A percentile compares a stretch with the other conserved stretches of the same genome.
Evolutionary conservation across 2,797 vertebrate species (phyloP).

Genomic region (Amblyopsis hoosieri): DNA sequence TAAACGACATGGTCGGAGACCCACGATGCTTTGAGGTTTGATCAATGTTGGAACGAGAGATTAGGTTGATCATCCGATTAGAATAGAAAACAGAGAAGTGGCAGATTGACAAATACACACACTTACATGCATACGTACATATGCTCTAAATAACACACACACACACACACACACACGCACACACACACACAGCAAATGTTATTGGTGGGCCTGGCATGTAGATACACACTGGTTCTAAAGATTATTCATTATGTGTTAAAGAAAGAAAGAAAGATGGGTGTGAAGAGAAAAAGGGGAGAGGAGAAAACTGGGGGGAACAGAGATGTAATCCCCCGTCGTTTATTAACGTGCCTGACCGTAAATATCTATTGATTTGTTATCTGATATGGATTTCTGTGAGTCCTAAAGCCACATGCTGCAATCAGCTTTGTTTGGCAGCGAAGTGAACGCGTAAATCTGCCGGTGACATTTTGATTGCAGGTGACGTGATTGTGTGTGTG

Average conservation of each 20-base stretch:
- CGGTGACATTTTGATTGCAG: conserved; percentile 81
- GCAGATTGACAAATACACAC: no score
- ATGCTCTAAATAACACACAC: no score
- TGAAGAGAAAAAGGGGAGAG: neutral
- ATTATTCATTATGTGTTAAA: neutral
- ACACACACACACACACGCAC: no score
- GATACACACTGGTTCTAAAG: neutral
- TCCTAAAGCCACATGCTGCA: conserved; percentile 58
- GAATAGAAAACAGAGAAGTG: no score
- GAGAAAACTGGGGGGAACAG: neutral
- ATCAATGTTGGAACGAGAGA: no score
- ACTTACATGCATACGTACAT: no score
- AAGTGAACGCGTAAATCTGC: conserved; percentile 72
- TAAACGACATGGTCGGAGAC: no score
- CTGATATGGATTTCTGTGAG: conserved; percentile 64
- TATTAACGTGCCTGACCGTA: conserved; percentile 30
- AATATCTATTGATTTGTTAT: conserved; percentile 73
- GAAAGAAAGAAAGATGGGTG: neutral
- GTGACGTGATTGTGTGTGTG: conserved; percentile 64
- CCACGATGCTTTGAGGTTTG: no score
- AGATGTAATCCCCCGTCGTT: no score
- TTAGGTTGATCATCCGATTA: no score
- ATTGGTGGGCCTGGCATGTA: neutral
- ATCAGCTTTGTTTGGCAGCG: conserved; percentile 79
- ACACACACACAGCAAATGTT: neutral